phyloP scores from a whole-genome alignment of 2,797 vertebrate genomes.

The Enteromius paludinosus region DNA sequence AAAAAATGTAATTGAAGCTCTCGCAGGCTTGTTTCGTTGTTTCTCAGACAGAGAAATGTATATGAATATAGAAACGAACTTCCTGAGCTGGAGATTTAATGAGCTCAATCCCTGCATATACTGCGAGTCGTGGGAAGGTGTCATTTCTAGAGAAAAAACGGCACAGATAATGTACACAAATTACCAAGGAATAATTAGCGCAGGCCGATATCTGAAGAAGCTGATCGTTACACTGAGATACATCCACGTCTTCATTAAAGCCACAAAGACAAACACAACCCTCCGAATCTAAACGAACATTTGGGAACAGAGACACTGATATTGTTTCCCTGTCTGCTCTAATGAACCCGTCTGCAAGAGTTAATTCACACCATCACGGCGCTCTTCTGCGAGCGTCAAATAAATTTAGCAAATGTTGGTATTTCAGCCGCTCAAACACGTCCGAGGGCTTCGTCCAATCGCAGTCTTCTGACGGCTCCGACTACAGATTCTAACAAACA shows the following conservation, averaged over 20 bases:
- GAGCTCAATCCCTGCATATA: background rate
- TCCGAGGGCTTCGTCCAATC: constrained; percentile 77
- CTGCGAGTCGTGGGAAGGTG: constrained; percentile 1
- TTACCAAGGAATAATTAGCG: constrained; percentile 1
- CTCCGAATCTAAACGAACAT: background rate
- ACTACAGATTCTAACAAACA: constrained; percentile 89
- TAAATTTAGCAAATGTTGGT: constrained; percentile 72
- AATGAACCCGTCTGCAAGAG: background rate
- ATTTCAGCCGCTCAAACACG: constrained; percentile 73
- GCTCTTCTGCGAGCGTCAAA: constrained; percentile 9
- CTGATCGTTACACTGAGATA: background rate
- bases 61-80: background rate
- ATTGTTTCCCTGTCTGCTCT: background rate
- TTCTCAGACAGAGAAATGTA: background rate
- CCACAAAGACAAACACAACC: background rate
- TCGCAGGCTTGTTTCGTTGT: background rate
- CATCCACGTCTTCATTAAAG: constrained; percentile 18
- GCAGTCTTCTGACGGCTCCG: constrained; percentile 80
- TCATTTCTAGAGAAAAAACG: background rate
- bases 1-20: background rate
- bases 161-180: constrained; percentile 12
- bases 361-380: constrained; percentile 21
- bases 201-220: constrained; percentile 5
- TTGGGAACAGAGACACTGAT: background rate
- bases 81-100: background rate